phyloP scores from a whole-genome alignment of 2,797 vertebrate genomes.

The Anabas testudineus region DNA sequence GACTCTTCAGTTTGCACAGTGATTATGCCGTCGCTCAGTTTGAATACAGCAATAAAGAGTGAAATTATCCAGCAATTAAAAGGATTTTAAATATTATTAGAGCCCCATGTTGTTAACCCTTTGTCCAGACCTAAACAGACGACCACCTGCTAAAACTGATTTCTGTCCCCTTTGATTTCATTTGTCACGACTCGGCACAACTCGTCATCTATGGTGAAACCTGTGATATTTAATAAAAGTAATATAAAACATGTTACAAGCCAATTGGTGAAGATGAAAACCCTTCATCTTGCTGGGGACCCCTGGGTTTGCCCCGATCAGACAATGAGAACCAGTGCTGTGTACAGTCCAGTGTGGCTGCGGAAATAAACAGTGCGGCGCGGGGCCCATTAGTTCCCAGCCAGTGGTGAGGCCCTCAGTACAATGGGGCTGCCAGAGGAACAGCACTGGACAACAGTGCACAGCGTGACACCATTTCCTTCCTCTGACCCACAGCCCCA shows the following conservation, averaged over 20 bases:
- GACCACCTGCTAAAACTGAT: not conserved
- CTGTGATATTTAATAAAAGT: not conserved
- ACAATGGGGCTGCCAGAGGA: constrained; percentile 82
- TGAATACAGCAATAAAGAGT: not conserved
- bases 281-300: not conserved
- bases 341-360: constrained; percentile 28
- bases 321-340: constrained; percentile 15
- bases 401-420: constrained; percentile 71
- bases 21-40: not conserved
- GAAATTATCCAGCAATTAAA: not conserved
- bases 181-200: not conserved
- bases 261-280: not conserved
- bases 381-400: constrained; percentile 74
- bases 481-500: constrained; percentile 76
- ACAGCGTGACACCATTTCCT: constrained; percentile 85
- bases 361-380: constrained; percentile 55
- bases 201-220: no score
- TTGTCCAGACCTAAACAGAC: not conserved
- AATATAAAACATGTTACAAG: not conserved
- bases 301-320: constrained; percentile 5
- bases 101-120: not conserved
- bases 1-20: not conserved
- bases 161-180: not conserved
- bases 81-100: no score
- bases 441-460: constrained; percentile 79